A percentile compares a stretch with the other conserved stretches of the same genome.
Evolutionary conservation across 2,888 invertebrate species (phyloP).

Genomic region (Cosmia pyralina): DNA sequence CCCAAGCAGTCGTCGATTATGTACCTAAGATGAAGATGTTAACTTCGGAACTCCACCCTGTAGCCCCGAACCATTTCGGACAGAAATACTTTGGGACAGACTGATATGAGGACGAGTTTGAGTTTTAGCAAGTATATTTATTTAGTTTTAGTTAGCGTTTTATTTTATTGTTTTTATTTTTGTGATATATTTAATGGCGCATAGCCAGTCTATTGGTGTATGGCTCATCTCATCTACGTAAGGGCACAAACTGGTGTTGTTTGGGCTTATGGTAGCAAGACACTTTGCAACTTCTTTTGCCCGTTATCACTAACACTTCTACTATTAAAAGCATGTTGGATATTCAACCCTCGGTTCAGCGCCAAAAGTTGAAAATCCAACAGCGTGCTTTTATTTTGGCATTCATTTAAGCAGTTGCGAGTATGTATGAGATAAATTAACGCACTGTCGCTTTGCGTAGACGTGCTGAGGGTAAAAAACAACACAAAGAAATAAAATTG

Average conservation of each 20-base stretch:
- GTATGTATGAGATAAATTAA: background rate
- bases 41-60: conserved; percentile 98
- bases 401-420: too few relatives aligned
- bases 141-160: conserved; percentile 37
- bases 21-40: conserved; percentile 98
- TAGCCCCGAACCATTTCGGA: conserved; percentile 99
- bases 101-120: conserved; percentile 85
- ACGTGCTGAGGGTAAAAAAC: background rate
- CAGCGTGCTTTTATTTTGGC: background rate
- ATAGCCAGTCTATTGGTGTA: background rate
- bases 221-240: background rate
- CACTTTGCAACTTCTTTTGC: too few relatives aligned
- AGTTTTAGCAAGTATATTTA: conserved; percentile 48
- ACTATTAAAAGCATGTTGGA: background rate
- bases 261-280: background rate
- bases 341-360: rapidly evolving
- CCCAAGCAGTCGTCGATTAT: conserved; percentile 94
- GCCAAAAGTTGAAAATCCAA: background rate
- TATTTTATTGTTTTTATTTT: conserved; percentile 27
- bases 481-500: background rate
- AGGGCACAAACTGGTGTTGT: background rate
- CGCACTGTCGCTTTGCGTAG: too few relatives aligned
- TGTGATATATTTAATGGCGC: background rate
- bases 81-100: conserved; percentile 99
- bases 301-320: background rate